phyloP scores from a whole-genome alignment of 2,113 vertebrate genomes.

The Equus quagga region DNA sequence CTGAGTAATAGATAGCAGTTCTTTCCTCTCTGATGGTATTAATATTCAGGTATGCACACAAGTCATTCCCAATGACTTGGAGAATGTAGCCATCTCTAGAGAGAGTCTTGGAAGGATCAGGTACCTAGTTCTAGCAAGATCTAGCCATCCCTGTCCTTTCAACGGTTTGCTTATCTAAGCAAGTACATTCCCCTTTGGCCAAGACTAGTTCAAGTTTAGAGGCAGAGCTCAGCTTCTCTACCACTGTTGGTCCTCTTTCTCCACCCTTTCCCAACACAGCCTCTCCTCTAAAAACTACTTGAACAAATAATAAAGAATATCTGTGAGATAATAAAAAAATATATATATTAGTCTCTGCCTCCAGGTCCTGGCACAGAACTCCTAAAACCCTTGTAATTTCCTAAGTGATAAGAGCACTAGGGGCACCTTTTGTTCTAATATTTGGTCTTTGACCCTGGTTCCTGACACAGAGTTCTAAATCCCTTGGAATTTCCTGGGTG shows the following conservation, averaged over 20 bases:
- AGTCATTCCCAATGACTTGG: background rate
- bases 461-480: conserved; percentile 8
- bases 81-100: background rate
- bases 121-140: background rate
- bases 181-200: background rate
- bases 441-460: background rate
- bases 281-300: background rate
- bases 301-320: conserved; percentile 21
- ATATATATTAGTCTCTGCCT: background rate
- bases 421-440: background rate
- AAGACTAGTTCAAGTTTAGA: background rate
- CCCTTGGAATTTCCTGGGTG: background rate
- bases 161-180: background rate
- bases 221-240: background rate
- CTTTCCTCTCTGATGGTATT: background rate
- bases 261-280: background rate
- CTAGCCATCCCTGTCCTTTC: background rate
- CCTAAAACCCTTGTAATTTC: background rate
- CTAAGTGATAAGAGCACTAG: background rate
- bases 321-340: background rate
- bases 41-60: background rate
- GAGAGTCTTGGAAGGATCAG: background rate
- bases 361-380: background rate
- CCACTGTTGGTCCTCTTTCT: background rate
- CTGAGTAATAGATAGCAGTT: background rate